Evolutionary conservation across 2,113 vertebrate genomes (phyloP).

Genomic region (Cheilinus undulatus): DNA sequence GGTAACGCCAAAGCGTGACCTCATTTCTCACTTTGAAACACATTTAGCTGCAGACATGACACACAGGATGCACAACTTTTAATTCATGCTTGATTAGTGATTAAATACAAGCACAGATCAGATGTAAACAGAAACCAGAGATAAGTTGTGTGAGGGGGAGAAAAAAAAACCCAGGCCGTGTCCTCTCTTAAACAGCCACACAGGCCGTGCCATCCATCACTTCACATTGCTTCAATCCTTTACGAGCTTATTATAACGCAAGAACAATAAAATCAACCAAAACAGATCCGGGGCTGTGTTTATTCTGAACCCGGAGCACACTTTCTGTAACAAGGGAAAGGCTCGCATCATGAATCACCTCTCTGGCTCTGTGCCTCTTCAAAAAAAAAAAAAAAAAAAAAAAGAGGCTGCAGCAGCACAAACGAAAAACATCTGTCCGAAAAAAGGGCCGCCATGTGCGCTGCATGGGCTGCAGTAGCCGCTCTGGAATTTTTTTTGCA

Average conservation of each 20-base stretch:
- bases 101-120: background rate
- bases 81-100: background rate
- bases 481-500: constrained; percentile 68
- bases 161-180: background rate
- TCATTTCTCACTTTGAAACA: constrained; percentile 53
- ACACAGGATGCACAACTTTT: constrained; percentile 8
- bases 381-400: constrained; percentile 25
- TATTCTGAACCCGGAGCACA: constrained; percentile 52
- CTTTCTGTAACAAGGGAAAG: constrained; percentile 69
- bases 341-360: constrained; percentile 82
- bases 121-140: constrained; percentile 29
- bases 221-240: constrained; percentile 4
- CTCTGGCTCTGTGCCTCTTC: constrained; percentile 72
- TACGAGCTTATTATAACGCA: constrained; percentile 36
- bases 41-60: constrained; percentile 35
- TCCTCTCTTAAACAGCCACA: background rate
- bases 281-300: constrained; percentile 59
- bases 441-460: constrained; percentile 73
- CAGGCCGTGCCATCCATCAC: constrained; percentile 31
- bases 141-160: constrained; percentile 15
- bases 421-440: constrained; percentile 85
- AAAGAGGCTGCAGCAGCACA: constrained; percentile 71
- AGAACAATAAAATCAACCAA: constrained; percentile 36
- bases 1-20: constrained; percentile 58
- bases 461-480: constrained; percentile 69